A percentile compares a stretch with the other conserved stretches of the same genome.
Conservation (phyloP, 2,888 invertebrate species). For the Emesis russula region DNA sequence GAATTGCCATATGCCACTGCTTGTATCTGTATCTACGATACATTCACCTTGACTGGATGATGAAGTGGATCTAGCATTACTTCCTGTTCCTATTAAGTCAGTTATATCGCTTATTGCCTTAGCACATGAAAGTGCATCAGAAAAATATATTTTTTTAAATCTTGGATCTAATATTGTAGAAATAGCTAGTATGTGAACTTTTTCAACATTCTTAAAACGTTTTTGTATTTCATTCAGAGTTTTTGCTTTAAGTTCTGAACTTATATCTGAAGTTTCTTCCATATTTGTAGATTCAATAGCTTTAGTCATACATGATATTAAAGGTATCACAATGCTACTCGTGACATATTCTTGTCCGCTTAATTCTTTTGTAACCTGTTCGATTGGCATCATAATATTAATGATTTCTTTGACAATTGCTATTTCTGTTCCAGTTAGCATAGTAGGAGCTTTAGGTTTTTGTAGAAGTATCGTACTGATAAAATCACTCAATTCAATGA, state of each 20-base stretch:
- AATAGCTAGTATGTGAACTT: conserved; percentile 2
- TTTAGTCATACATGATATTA: conserved; percentile 11
- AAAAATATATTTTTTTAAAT: conserved; percentile 16
- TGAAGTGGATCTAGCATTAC: conserved; percentile 2
- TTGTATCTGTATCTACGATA: too few species aligned
- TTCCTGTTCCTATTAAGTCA: conserved; percentile 13
- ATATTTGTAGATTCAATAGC: conserved; percentile 10
- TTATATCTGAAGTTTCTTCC: conserved; percentile 10
- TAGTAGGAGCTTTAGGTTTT: conserved; percentile 18
- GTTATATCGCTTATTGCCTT: conserved; percentile 7
- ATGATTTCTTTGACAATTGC: conserved; percentile 8
- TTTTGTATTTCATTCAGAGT: conserved; percentile 17
- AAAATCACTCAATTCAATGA: conserved; percentile 3
- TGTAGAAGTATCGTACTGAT: conserved; percentile 9
- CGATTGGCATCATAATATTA: conserved; percentile 3
- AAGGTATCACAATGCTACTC: conserved; percentile 13
- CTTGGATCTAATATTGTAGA: conserved; percentile 13
- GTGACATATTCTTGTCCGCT: conserved; percentile 6
- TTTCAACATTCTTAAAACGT: conserved; percentile 14
- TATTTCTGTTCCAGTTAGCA: conserved; percentile 19
- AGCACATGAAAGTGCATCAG: conserved; percentile 14
- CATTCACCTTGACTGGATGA: neutral
- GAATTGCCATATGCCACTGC: neutral
- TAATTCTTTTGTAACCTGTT: conserved; percentile 12
- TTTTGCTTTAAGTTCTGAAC: conserved; percentile 6